Base-by-base conservation (phyloP, 2,888 invertebrate genomes). In the Liopterus haemorrhoidalis region DNA sequence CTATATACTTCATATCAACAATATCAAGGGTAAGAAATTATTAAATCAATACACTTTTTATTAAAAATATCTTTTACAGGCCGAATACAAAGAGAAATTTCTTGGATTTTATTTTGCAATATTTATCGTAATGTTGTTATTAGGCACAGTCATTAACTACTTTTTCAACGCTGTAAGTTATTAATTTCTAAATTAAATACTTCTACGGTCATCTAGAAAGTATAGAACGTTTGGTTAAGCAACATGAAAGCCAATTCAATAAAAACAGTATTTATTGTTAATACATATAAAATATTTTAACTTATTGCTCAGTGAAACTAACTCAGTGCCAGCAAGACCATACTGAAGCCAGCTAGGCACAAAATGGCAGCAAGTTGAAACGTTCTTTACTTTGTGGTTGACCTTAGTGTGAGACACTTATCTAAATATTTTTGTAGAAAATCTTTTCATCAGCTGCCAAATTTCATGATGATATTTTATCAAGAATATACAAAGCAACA, bases 381-480 rank as follows among this genome's bases (percentile, higher is more conserved):
- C n/a, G n/a, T n/a, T n/a, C n/a, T n/a, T n/a, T n/a, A n/a, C n/a
- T n/a, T n/a, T n/a, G n/a, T n/a, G n/a, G n/a, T n/a, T n/a, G n/a
- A n/a, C n/a, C n/a, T n/a, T n/a, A n/a, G n/a, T n/a, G n/a, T n/a
- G n/a, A n/a, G n/a, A n/a, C n/a, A n/a, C n/a, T n/a, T n/a, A n/a
- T n/a, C 27, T 20, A 31, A 20, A 21, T 20, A 31, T 21, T 31
- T 5, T 27, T 33, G 15, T 21, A 44, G 44, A 44, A 44, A 38
- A 44, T 44, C 31, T 44, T 37, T 37, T 21, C 37, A 9, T 22
- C 37, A 5, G 28, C 44, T 5, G 18, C 24, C 16, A 4, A 21
- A 16, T 30, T 44, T 4, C 44, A 44, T 44, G 31, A 44, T 22
- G 44, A 44, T 18, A 28, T 44, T 37, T 22, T 44, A 14, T 31